Percentiles rank a stretch among this genome's conserved stretches.
These are phyloP conservation scores for Probosciger aterrimus DNA, from an alignment of 2,113 vertebrate genomes.

Conservation along the genomic window DNA sequence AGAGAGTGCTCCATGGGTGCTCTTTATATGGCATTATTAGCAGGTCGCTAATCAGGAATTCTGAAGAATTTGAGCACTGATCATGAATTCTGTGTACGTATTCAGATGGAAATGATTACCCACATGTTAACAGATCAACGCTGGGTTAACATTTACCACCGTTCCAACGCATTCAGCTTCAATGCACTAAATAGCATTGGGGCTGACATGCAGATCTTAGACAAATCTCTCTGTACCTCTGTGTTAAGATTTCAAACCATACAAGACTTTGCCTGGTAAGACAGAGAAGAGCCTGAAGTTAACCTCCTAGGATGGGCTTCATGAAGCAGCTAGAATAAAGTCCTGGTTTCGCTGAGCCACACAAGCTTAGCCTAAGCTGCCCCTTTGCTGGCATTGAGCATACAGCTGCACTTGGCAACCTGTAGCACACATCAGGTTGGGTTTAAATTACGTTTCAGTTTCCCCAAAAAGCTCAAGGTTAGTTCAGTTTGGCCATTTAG, in stretches of 20 bases:
- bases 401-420: background rate
- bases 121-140: accelerated
- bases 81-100: accelerated
- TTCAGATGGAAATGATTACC: background rate
- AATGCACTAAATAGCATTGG: too few relatives aligned
- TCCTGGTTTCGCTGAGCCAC: background rate
- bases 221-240: background rate
- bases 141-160: background rate
- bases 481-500: background rate
- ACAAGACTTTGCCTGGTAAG: background rate
- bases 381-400: accelerated
- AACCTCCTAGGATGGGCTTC: background rate
- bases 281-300: background rate
- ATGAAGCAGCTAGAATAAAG: background rate
- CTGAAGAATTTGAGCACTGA: background rate
- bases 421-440: background rate
- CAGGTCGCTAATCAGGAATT: background rate
- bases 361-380: background rate
- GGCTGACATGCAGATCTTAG: background rate
- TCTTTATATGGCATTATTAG: background rate
- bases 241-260: background rate
- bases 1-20: background rate
- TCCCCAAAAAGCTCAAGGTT: background rate
- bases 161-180: background rate
- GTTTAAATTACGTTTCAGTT: background rate